Conservation (phyloP, 2,888 invertebrate species). For the Dysmachus trigonus region DNA sequence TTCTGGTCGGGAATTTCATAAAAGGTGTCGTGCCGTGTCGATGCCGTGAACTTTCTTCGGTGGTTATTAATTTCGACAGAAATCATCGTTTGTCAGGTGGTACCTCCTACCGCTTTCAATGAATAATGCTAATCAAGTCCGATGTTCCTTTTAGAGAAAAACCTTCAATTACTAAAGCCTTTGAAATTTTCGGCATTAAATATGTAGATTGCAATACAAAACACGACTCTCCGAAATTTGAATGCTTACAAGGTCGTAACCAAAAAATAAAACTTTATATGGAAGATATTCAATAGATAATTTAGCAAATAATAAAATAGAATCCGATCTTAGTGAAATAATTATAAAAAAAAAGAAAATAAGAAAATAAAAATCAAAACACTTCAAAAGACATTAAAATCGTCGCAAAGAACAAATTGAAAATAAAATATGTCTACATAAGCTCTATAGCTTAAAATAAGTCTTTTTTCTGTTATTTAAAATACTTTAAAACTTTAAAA, state of each 20-base stretch:
- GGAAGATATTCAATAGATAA: no score
- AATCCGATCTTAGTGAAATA: no score
- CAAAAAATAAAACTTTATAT: neutral
- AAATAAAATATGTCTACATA: no score
- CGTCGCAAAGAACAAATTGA: no score
- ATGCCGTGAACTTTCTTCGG: neutral
- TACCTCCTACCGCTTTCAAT: neutral
- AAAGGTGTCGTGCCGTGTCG: slow-evolving; percentile 23
- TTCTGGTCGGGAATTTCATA: slow-evolving; percentile 31
- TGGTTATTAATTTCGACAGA: neutral
- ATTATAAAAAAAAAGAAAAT: no score
- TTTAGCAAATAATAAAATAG: no score
- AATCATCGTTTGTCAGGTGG: neutral
- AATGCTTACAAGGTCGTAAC: no score
- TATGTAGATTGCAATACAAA: neutral
- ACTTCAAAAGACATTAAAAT: no score
- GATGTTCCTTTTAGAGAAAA: neutral
- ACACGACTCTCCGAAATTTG: neutral
- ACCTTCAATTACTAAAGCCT: neutral
- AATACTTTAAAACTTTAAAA: no score
- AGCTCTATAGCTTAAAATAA: no score
- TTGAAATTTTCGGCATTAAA: neutral
- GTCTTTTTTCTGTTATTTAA: no score
- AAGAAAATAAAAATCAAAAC: no score
- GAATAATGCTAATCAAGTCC: neutral